These are phyloP conservation scores for Actenoides hombroni DNA, from an alignment of 2,113 vertebrate genomes.

Conservation along the genomic window DNA sequence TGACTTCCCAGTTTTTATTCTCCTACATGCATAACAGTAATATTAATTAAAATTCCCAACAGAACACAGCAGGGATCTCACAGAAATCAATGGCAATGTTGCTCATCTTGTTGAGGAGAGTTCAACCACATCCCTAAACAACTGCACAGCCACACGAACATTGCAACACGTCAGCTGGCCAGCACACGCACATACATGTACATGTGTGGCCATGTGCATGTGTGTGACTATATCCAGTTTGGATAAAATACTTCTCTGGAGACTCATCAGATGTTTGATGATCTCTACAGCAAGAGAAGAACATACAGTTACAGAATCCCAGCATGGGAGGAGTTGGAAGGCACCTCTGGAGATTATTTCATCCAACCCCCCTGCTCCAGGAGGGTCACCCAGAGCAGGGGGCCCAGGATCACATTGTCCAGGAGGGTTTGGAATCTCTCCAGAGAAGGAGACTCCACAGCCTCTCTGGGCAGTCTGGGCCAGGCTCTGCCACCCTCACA, in stretches of 20 bases:
- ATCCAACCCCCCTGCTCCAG: background rate
- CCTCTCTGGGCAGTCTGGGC: no score
- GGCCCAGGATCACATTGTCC: background rate
- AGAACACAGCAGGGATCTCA: background rate
- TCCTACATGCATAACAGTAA: background rate
- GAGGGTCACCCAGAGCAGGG: background rate
- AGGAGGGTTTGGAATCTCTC: background rate
- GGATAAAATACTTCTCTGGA: background rate
- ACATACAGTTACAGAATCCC: background rate
- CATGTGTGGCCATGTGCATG: accelerated
- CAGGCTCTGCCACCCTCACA: no score
- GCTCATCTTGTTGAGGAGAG: background rate
- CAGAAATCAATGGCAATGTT: background rate
- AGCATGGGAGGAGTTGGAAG: background rate
- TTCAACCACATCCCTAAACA: background rate
- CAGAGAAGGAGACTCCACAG: background rate
- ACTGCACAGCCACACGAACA: background rate
- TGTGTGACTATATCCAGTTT: background rate
- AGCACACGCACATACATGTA: no score
- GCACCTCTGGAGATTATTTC: background rate
- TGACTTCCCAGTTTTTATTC: background rate
- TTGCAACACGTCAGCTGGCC: background rate
- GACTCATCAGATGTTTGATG: background rate
- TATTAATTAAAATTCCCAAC: background rate
- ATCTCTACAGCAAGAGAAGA: background rate